A percentile compares a stretch with the other conserved stretches of the same genome.
Evolutionary conservation across 2,888 invertebrate species (phyloP).

Genomic region (Melanargia galathea): DNA sequence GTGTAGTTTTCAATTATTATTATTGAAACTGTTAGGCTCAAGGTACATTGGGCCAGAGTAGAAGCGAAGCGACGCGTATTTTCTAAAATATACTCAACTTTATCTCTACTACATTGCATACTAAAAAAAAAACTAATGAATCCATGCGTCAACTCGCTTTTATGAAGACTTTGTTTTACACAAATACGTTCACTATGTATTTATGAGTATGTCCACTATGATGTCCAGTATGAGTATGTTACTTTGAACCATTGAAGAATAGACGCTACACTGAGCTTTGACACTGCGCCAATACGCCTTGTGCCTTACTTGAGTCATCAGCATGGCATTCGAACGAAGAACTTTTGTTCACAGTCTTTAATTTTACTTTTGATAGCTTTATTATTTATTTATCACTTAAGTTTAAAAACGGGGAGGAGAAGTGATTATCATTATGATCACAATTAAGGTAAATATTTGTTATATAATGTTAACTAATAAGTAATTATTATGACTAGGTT

Average conservation of each 20-base stretch:
- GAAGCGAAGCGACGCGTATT: background rate
- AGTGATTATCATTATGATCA: conserved; percentile 26
- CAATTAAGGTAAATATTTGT: conserved; percentile 12
- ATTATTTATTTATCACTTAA: conserved; percentile 42
- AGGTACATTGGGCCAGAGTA: background rate
- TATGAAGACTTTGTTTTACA: no score
- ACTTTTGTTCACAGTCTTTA: conserved; percentile 37
- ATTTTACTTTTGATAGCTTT: conserved; percentile 43
- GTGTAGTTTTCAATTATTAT: conserved; percentile 26
- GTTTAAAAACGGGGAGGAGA: conserved; percentile 39
- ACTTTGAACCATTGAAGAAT: no score
- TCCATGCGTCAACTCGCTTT: no score
- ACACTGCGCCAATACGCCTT: background rate
- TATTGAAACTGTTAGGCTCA: conserved; percentile 24
- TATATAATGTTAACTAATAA: conserved; percentile 13
- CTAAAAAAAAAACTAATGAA: no score
- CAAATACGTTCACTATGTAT: no score
- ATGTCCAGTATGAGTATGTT: no score
- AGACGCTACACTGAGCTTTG: background rate
- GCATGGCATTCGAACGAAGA: conserved; percentile 29
- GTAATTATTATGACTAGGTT: conserved; percentile 15
- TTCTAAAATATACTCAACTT: background rate
- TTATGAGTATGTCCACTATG: no score
- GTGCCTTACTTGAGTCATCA: conserved; percentile 22
- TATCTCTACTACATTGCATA: background rate